Percentiles rank a stretch among this genome's conserved stretches.
phyloP scores from a whole-genome alignment of 2,113 vertebrate genomes.

The Malurus melanocephalus region DNA sequence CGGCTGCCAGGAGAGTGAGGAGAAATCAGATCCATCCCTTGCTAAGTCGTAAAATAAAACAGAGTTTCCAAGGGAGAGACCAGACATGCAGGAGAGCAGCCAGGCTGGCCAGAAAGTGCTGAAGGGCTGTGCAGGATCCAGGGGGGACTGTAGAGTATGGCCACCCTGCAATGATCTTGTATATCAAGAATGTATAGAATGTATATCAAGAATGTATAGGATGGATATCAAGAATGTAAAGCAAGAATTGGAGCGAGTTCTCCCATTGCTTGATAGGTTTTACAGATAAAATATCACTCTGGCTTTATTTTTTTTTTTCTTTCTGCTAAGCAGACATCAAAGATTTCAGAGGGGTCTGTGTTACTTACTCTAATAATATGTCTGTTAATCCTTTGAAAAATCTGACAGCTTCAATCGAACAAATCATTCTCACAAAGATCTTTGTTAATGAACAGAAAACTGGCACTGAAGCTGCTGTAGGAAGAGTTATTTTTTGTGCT shows the following conservation, averaged over 20 bases:
- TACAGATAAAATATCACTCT: neutral
- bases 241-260: neutral
- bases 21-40: neutral
- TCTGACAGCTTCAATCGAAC: neutral
- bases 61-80: neutral
- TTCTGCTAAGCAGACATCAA: neutral
- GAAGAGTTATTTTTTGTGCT: neutral
- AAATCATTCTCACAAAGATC: neutral
- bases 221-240: no score
- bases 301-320: neutral
- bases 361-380: neutral
- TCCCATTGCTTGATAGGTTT: neutral
- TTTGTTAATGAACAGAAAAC: constrained; percentile 37
- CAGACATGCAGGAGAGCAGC: neutral
- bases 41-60: neutral
- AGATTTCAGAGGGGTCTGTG: neutral
- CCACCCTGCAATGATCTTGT: neutral
- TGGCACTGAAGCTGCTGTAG: neutral
- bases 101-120: neutral
- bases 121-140: neutral
- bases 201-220: no score
- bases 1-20: neutral
- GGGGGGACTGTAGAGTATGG: accelerated
- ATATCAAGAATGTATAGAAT: no score
- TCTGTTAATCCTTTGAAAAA: constrained; percentile 21